phyloP scores from a whole-genome alignment of 2,797 vertebrate genomes.

The Anguilla marmorata region DNA sequence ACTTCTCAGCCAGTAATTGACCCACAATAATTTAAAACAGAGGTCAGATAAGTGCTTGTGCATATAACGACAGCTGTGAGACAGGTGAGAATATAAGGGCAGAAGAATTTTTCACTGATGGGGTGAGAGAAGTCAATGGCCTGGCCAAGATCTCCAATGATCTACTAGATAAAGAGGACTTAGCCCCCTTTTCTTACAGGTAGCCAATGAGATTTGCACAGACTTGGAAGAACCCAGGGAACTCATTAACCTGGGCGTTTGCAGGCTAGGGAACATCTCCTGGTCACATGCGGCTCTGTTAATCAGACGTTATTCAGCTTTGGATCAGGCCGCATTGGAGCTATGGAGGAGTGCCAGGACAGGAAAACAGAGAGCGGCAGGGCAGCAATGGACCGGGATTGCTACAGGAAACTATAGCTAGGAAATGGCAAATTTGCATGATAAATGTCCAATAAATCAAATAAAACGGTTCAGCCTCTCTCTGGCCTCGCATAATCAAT shows the following conservation, averaged over 20 bases:
- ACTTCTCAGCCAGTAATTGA: background rate
- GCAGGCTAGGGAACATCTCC: background rate
- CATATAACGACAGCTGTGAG: background rate
- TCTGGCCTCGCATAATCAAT: background rate
- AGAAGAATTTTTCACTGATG: background rate
- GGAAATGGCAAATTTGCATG: background rate
- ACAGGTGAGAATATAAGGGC: background rate
- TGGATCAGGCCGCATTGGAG: background rate
- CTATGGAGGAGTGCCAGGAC: background rate
- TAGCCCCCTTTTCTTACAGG: background rate
- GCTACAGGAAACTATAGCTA: background rate
- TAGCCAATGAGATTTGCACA: constrained; percentile 18
- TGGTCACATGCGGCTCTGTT: background rate
- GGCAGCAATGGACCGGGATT: background rate
- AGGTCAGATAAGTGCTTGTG: background rate
- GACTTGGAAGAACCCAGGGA: background rate
- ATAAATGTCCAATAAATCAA: background rate
- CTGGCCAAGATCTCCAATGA: constrained; percentile 5
- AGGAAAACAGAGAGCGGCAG: background rate
- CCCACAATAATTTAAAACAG: background rate
- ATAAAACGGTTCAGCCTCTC: background rate
- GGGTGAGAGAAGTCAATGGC: background rate
- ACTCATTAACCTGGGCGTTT: background rate
- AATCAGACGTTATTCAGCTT: background rate
- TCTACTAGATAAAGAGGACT: background rate